Conservation (phyloP, 2,797 vertebrate species). For the Gadopsis marmoratus region DNA sequence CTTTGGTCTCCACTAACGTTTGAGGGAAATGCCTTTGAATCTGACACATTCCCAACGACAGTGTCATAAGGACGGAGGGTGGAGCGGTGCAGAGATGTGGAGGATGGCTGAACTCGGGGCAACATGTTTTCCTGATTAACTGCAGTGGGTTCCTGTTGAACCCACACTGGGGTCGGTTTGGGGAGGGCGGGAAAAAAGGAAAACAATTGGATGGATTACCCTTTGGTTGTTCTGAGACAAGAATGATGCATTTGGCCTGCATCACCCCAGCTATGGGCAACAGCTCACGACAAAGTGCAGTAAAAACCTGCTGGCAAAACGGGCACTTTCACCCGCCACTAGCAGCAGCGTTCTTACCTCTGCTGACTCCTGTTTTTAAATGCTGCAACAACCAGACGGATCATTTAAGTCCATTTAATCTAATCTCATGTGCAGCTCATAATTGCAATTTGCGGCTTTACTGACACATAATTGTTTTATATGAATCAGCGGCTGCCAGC, state of each 20-base stretch:
- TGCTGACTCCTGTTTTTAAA: slow-evolving; percentile 14
- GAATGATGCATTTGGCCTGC: slow-evolving; percentile 62
- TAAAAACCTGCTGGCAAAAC: slow-evolving; percentile 38
- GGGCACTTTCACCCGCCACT: neutral
- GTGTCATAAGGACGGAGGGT: slow-evolving; percentile 12
- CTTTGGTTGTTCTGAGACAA: slow-evolving; percentile 61
- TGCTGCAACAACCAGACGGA: neutral
- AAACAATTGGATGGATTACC: slow-evolving; percentile 65
- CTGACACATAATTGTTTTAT: slow-evolving; percentile 38
- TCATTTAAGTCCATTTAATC: slow-evolving; percentile 29
- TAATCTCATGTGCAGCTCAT: slow-evolving; percentile 25
- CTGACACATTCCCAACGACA: slow-evolving; percentile 20
- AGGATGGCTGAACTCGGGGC: slow-evolving; percentile 68
- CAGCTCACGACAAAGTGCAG: slow-evolving; percentile 43
- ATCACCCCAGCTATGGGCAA: slow-evolving; percentile 29
- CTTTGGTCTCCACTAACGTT: neutral
- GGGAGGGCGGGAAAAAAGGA: slow-evolving; percentile 2
- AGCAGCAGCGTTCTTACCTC: neutral
- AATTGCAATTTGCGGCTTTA: slow-evolving; percentile 41
- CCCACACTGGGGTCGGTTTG: slow-evolving; percentile 63
- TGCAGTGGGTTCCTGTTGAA: slow-evolving; percentile 75
- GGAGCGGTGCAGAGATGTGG: slow-evolving; percentile 47
- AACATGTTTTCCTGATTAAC: slow-evolving; percentile 81
- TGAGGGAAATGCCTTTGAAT: slow-evolving; percentile 3
- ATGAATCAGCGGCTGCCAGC: slow-evolving; percentile 35